A percentile compares a stretch with the other conserved stretches of the same genome.
Evolutionary conservation across 92 coral and sea anemone species (phyloP).

Genomic region (Heteractis magnifica): DNA sequence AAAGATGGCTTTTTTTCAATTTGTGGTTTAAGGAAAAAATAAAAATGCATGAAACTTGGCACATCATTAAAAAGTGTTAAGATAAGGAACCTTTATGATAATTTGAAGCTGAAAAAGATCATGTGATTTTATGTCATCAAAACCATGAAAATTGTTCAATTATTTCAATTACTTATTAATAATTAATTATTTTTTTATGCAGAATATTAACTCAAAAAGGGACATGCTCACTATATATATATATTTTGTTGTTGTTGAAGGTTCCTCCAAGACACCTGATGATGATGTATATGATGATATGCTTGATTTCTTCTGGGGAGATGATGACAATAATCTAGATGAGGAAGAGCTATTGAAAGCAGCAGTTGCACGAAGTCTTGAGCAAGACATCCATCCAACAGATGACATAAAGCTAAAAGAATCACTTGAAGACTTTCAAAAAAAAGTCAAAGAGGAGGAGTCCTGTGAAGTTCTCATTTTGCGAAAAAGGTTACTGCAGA

Average conservation of each 20-base stretch:
- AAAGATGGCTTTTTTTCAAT: not conserved
- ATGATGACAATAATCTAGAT: constrained; percentile 29
- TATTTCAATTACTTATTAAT: no score
- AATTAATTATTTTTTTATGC: no score
- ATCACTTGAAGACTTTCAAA: constrained; percentile 23
- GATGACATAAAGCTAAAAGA: constrained; percentile 27
- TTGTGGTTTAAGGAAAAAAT: not conserved
- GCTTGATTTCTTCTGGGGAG: constrained; percentile 42
- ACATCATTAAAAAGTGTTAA: not conserved
- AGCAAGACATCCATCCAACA: constrained; percentile 32
- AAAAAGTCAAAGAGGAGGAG: constrained; percentile 22
- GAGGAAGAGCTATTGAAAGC: constrained; percentile 42
- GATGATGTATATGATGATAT: constrained; percentile 15
- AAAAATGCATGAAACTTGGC: not conserved
- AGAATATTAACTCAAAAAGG: no score
- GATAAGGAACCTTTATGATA: not conserved
- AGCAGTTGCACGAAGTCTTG: constrained; percentile 42
- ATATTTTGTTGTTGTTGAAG: constrained; percentile 12
- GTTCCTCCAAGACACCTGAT: constrained; percentile 31
- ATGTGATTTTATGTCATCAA: no score
- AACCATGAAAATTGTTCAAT: no score
- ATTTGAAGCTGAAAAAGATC: not conserved
- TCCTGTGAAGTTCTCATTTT: constrained; percentile 28
- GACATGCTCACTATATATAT: not conserved
- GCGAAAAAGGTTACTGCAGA: constrained; percentile 37